These are phyloP conservation scores for Phaedon cochleariae DNA, from an alignment of 2,888 invertebrate genomes.

Conservation along the genomic window DNA sequence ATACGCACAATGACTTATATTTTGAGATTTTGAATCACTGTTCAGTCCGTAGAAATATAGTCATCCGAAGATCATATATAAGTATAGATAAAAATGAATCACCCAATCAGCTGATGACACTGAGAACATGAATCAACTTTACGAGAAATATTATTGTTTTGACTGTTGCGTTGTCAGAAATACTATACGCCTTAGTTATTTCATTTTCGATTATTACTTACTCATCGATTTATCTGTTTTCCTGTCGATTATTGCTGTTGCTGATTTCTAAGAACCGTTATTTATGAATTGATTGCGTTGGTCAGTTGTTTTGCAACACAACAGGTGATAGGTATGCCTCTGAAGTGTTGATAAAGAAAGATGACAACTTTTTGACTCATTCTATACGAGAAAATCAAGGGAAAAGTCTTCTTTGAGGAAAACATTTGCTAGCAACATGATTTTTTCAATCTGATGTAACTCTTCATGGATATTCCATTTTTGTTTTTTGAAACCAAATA, in stretches of 20 bases:
- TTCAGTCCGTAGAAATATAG: no score
- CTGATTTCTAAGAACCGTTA: not conserved
- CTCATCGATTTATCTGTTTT: slow-evolving; percentile 2
- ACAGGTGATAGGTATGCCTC: not conserved
- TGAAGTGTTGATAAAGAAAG: not conserved
- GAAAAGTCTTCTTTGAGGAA: no score
- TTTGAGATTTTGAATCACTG: no score
- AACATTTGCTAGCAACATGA: no score
- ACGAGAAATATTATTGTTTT: not conserved
- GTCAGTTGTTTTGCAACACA: not conserved
- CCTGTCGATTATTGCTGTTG: not conserved
- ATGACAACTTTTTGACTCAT: not conserved
- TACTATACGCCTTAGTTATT: not conserved
- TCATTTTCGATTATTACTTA: not conserved
- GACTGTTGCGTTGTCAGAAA: not conserved
- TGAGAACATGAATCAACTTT: not conserved
- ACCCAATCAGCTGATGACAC: not conserved
- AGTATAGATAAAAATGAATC: not conserved
- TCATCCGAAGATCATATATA: no score
- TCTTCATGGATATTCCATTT: no score
- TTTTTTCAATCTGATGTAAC: no score
- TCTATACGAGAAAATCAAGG: no score
- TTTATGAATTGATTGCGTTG: not conserved
- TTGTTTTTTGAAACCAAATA: no score
- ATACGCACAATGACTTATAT: no score